Conservation (phyloP, 2,888 invertebrate genomes). For the Sympetrum striolatum region DNA sequence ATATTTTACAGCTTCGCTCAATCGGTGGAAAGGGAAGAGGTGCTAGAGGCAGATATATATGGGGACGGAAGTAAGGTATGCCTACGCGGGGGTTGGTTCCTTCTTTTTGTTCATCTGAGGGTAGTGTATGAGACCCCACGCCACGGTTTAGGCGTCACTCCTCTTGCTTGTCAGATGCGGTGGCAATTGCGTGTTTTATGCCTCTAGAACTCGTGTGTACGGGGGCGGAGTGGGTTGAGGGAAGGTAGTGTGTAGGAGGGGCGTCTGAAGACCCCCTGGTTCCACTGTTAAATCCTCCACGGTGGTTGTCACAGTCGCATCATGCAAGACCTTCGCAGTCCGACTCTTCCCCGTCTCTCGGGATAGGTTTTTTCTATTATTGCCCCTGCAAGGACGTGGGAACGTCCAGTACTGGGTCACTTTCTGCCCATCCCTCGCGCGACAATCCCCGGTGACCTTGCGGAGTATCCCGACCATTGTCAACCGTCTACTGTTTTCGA, state of each 20-base stretch:
- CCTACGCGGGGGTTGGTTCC: not conserved
- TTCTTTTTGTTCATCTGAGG: not conserved
- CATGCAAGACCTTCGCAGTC: not conserved
- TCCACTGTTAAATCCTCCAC: too few relatives aligned
- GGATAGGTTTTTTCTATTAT: not conserved
- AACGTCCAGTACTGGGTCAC: not conserved
- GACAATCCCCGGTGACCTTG: not conserved
- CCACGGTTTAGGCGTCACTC: not conserved
- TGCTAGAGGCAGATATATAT: not conserved
- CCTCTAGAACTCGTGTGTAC: not conserved
- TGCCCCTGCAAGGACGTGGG: not conserved
- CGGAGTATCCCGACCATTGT: not conserved
- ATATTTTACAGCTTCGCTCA: too few relatives aligned
- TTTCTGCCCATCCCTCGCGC: not conserved
- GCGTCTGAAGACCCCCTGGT: too few relatives aligned
- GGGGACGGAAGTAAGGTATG: not conserved
- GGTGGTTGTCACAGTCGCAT: too few relatives aligned
- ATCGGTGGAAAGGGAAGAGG: not conserved
- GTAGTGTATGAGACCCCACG: not conserved
- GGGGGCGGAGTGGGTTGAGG: not conserved
- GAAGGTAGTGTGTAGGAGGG: too few relatives aligned
- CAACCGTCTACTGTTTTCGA: not conserved
- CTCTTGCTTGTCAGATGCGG: not conserved
- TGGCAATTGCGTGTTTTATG: not conserved
- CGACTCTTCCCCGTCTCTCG: not conserved